Percentiles rank a stretch among this genome's conserved stretches.
Evolutionary conservation across 2,888 invertebrate genomes (phyloP).

Genomic region (Auanema sp.): DNA sequence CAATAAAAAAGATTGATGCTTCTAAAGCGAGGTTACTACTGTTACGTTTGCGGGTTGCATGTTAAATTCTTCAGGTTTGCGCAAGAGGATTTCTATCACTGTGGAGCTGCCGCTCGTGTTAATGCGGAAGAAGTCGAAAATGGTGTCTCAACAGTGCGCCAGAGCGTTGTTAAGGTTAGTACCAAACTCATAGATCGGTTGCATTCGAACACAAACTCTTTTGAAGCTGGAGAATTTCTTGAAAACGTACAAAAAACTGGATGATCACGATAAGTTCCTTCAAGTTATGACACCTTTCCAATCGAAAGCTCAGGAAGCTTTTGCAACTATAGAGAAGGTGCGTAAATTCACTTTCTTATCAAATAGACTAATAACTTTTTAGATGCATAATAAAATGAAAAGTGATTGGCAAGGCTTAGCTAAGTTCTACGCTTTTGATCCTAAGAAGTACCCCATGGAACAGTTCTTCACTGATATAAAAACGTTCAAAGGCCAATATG

Average conservation of each 20-base stretch:
- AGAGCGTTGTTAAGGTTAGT: slow-evolving; percentile 34
- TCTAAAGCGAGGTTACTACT: slow-evolving; percentile 20
- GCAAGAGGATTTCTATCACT: slow-evolving; percentile 78
- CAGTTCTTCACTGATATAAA: slow-evolving; percentile 94
- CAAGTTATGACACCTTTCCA: slow-evolving; percentile 84
- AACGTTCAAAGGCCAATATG: slow-evolving; percentile 87
- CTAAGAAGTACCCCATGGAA: slow-evolving; percentile 87
- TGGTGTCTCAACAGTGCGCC: slow-evolving; percentile 57
- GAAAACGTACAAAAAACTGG: slow-evolving; percentile 78
- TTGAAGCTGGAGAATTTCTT: slow-evolving; percentile 84
- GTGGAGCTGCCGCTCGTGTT: slow-evolving; percentile 79
- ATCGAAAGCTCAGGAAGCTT: slow-evolving; percentile 80
- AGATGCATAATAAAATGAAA: slow-evolving; percentile 90
- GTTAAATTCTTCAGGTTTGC: slow-evolving; percentile 25
- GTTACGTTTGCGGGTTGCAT: too few relatives aligned
- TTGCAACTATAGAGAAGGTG: slow-evolving; percentile 78
- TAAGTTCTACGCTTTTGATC: slow-evolving; percentile 88
- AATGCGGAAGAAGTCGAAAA: slow-evolving; percentile 67
- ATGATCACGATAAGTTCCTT: slow-evolving; percentile 79
- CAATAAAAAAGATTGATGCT: slow-evolving; percentile 67
- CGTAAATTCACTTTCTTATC: not conserved
- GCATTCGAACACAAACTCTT: not conserved
- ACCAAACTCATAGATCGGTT: not conserved
- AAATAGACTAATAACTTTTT: slow-evolving; percentile 3
- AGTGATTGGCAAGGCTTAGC: slow-evolving; percentile 80